These are phyloP conservation scores for rat (Rattus norvegicus) DNA, from an alignment of 2,113 vertebrate species.

Conservation along the genomic window GRCr8 NC_086023.1:15647001-15647500, in stretches of 20 bases:
- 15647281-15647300: neutral
- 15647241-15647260: neutral
- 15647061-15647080: neutral
- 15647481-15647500: neutral
- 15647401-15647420: neutral
- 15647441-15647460: neutral
- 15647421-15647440: neutral
- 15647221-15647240: neutral
- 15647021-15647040: neutral
- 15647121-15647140: neutral
- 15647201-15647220: neutral
- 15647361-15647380: neutral
- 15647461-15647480: neutral
- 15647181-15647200: neutral
- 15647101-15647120: neutral
- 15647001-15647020: neutral
- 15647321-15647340: neutral
- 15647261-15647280: neutral
- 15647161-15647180: neutral
- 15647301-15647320: neutral
- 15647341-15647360: neutral
- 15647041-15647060: neutral
- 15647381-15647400: neutral
- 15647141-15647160: neutral
- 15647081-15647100: neutral